Base-by-base conservation (phyloP, 1,140 invertebrate species). In the Acyrthosiphon pisum region DNA sequence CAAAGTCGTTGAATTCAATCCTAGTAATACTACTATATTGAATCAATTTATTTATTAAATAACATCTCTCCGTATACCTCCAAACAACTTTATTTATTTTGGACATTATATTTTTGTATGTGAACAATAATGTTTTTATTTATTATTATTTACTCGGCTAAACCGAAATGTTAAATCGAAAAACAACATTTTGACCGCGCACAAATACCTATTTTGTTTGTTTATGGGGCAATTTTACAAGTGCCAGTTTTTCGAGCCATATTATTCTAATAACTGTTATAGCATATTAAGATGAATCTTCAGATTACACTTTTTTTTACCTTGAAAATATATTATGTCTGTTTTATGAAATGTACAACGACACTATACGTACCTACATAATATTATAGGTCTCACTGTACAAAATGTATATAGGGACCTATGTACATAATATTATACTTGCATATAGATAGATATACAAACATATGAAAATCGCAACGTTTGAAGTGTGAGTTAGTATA, bases 131-230 rank as follows among this genome's bases (percentile, higher is more conserved):
- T 76, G 30, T 76, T 76, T n/a, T 76, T 76, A n/a, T 76, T 76
- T n/a, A 76, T 76, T n/a, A 76, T 76, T 76, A 76, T 76, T 76
- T n/a, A 76, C 60, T n/a, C 14, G 14, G 30, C 18, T 20, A 14
- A 60, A 26, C 30, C 56, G 56, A 56, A 60, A 60, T 14, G 56
- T 60, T 60, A 30, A 76, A 76, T 76, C 60, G 60, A 76, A 76
- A 14, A 76, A 76, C 30, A 76, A 76, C 60, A 76, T 76, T 76
- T 76, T 35, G n/a, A 76, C 60, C 60, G 1, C n/a, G 14, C 60
- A 35, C 30, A 76, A 76, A 76, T 76, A n/a, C n/a, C n/a, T n/a
- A 76, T 76, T n/a, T 76, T 76, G 60, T 76, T 76, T 76, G 60
- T 76, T 76, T 76, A 76, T 76, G 60, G 14, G 60, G n/a, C 30